These are phyloP conservation scores for Montifringilla adamsi DNA, from an alignment of 2,113 vertebrate species.

Conservation along the genomic window DNA sequence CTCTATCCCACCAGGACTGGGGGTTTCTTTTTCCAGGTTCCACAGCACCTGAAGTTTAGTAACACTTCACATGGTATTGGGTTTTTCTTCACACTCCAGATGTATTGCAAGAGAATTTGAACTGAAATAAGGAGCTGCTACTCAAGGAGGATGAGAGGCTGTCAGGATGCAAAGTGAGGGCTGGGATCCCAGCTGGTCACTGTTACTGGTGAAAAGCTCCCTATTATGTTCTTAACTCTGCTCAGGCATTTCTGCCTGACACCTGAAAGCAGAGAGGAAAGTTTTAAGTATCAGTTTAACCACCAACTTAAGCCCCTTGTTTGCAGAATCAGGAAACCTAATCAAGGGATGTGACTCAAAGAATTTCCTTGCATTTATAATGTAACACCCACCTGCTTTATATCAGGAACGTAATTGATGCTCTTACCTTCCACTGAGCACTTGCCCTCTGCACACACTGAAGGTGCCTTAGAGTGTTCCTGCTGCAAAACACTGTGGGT, in stretches of 20 bases:
- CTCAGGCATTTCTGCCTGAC: background rate
- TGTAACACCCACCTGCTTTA: background rate
- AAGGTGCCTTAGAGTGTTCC: background rate
- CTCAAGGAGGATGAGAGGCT: background rate
- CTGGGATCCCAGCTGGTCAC: background rate
- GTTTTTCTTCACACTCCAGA: background rate
- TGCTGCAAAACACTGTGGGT: background rate
- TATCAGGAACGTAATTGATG: background rate
- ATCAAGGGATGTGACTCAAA: background rate
- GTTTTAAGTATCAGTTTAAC: background rate
- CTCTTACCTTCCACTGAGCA: background rate
- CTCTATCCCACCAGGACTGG: background rate
- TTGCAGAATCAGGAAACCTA: background rate
- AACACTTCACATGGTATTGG: background rate
- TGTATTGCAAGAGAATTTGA: background rate
- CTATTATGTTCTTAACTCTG: accelerated
- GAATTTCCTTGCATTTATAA: background rate
- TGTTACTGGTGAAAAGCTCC: background rate
- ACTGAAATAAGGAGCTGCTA: background rate
- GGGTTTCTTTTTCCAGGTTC: background rate
- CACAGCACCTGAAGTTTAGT: background rate
- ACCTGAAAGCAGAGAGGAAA: background rate
- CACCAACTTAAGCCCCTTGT: background rate
- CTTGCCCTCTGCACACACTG: background rate
- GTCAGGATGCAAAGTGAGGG: background rate